phyloP scores from a whole-genome alignment of 2,113 vertebrate species.

The Columba janthina region DNA sequence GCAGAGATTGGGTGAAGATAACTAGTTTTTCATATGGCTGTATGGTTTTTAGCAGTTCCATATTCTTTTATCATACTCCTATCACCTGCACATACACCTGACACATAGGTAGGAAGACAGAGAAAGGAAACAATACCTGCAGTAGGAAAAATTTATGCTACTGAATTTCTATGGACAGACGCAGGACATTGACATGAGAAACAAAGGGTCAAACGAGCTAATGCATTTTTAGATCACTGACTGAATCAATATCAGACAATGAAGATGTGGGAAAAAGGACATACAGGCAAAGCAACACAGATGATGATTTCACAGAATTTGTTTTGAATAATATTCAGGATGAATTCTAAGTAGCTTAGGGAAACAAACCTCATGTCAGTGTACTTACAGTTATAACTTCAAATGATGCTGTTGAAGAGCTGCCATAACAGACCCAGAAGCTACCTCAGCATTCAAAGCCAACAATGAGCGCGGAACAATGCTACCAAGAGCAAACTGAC shows the following conservation, averaged over 20 bases:
- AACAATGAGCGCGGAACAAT: rapidly evolving
- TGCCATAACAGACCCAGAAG: neutral
- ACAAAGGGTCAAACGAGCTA: neutral
- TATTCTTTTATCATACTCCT: neutral
- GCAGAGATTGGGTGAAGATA: neutral
- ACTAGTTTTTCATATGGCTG: neutral
- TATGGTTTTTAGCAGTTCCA: neutral
- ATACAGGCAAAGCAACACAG: neutral
- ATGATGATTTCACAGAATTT: neutral
- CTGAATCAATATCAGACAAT: neutral
- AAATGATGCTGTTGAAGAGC: neutral
- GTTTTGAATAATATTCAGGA: neutral
- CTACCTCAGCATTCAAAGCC: neutral
- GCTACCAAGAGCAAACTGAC: neutral
- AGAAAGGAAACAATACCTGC: neutral
- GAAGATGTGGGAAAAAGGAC: neutral
- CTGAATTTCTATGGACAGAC: neutral
- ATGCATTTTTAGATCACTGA: neutral
- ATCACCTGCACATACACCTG: neutral
- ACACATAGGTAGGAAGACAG: neutral
- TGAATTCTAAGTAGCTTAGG: neutral
- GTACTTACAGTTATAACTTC: neutral
- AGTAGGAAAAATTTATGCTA: neutral
- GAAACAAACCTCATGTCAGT: neutral
- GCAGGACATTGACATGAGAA: neutral